These are phyloP conservation scores for Megaustenia siamemsis DNA, from an alignment of 2,888 invertebrate species.

Conservation along the genomic window DNA sequence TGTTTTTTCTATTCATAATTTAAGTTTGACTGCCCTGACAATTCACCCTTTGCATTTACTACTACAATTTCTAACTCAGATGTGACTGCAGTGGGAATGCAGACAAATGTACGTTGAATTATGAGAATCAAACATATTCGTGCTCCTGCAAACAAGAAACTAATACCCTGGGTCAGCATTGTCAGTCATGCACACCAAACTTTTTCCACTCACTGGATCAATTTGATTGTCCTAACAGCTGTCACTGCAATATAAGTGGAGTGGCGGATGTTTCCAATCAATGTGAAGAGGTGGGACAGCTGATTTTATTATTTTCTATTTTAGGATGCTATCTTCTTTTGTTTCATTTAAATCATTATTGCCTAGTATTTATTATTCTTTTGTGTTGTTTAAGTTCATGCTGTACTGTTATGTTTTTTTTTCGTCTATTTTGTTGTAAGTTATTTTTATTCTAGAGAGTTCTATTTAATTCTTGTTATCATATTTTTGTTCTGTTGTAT, in stretches of 20 bases:
- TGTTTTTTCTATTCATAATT: too few relatives aligned
- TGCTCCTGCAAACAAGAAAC: conserved; percentile 50
- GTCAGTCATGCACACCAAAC: conserved; percentile 43
- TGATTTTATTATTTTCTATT: not conserved
- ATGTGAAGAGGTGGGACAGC: conserved; percentile 43
- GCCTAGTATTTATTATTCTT: not conserved
- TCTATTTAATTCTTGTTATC: not conserved
- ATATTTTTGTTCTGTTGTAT: not conserved
- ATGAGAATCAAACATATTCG: conserved; percentile 27
- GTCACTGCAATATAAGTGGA: conserved; percentile 43
- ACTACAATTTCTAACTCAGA: conserved; percentile 42
- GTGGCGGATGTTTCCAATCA: not conserved
- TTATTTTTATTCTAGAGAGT: too few relatives aligned
- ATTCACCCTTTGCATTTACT: too few relatives aligned
- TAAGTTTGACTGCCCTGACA: too few relatives aligned
- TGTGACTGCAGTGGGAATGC: conserved; percentile 58
- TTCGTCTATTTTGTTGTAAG: too few relatives aligned
- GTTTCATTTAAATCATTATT: not conserved
- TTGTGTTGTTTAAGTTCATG: not conserved
- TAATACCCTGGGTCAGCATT: conserved; percentile 42
- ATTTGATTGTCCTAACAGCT: conserved; percentile 46
- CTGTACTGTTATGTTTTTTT: not conserved
- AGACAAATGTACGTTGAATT: conserved; percentile 32
- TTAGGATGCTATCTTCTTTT: not conserved
- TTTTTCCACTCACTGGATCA: conserved; percentile 4